phyloP scores from a whole-genome alignment of 2,888 invertebrate genomes.

The Euplagia quadripunctaria region DNA sequence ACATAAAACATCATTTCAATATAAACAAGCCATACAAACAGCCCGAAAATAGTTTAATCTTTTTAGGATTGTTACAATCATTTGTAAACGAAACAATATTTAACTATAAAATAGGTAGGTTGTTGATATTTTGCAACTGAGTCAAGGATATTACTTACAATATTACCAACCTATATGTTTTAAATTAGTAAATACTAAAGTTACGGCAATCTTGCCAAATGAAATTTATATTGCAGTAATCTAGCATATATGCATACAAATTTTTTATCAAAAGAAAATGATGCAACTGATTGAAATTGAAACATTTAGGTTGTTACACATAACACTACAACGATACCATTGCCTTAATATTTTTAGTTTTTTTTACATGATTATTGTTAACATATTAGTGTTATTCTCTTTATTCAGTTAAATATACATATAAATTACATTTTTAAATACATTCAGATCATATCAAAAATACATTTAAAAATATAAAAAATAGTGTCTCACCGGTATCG shows the following conservation, averaged over 20 bases:
- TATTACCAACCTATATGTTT: neutral
- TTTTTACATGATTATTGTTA: neutral
- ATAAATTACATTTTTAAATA: too few species aligned
- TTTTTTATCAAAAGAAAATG: neutral
- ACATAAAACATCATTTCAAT: neutral
- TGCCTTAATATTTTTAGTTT: neutral
- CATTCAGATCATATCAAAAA: too few species aligned
- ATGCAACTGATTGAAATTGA: neutral
- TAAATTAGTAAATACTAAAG: too few species aligned
- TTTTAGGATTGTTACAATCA: neutral
- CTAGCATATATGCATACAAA: conserved; percentile 2
- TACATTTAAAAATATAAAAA: too few species aligned
- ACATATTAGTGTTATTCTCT: neutral
- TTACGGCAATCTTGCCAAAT: neutral
- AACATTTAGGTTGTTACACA: neutral
- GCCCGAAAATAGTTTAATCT: neutral
- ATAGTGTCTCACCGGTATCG: too few species aligned
- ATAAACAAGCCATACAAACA: neutral
- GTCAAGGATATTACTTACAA: neutral
- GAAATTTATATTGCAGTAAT: neutral
- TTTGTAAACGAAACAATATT: neutral
- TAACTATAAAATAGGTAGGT: neutral
- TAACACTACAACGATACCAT: neutral
- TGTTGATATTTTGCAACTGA: neutral
- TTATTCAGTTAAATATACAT: too few species aligned